Conservation (phyloP, 2,888 invertebrate genomes). For the Rutpela maculata region DNA sequence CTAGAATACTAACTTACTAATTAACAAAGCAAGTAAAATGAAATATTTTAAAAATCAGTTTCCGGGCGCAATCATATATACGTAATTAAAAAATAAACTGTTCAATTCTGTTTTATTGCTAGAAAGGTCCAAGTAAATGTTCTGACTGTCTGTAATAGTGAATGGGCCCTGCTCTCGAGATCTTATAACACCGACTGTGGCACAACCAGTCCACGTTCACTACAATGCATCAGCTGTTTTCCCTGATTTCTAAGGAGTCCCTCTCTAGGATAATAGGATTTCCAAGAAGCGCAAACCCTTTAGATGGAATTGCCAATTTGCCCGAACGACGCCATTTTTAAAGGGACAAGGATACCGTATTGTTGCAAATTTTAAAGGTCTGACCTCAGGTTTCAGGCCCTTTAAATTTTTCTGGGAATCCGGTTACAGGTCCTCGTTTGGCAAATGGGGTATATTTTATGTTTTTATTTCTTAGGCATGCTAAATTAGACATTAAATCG, state of each 20-base stretch:
- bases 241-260: constrained; percentile 19
- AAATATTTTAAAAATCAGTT: no score
- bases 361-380: constrained; percentile 3
- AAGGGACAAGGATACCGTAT: constrained; percentile 18
- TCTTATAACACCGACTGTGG: not conserved
- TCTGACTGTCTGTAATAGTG: not conserved
- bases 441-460: not conserved
- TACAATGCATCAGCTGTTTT: constrained; percentile 38
- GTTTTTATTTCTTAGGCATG: not conserved
- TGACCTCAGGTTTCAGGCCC: not conserved
- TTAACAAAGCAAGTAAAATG: no score
- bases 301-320: constrained; percentile 32
- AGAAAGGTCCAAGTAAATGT: not conserved
- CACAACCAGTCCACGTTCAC: not conserved
- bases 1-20: no score
- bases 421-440: not conserved
- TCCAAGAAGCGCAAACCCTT: constrained; percentile 28
- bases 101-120: not conserved
- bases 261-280: constrained; percentile 29
- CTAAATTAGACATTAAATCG: no score
- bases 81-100: not conserved
- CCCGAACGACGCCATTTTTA: constrained; percentile 34
- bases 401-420: constrained; percentile 3
- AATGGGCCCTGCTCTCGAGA: not conserved
- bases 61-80: not conserved